Conservation (phyloP, 2,888 invertebrate species). For the Philereme transversata region DNA sequence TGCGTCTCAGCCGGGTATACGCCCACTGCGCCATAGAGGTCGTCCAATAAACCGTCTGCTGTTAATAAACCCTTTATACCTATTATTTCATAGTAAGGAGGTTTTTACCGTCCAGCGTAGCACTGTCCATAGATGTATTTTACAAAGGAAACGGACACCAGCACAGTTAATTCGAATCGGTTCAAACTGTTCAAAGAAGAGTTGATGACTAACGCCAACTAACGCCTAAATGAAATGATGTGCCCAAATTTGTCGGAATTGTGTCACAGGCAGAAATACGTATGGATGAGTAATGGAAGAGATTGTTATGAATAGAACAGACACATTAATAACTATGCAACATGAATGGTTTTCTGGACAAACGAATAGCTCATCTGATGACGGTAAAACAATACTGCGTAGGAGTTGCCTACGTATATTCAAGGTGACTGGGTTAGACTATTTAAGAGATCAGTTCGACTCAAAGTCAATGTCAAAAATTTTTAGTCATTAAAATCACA, state of each 20-base stretch:
- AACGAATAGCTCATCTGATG: slow-evolving; percentile 3
- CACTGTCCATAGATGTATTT: slow-evolving; percentile 13
- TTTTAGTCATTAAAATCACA: no score
- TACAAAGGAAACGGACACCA: slow-evolving; percentile 36
- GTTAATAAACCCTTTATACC: no score
- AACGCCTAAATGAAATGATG: slow-evolving; percentile 35
- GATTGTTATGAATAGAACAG: slow-evolving; percentile 17
- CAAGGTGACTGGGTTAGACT: no score
- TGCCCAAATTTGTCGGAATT: slow-evolving; percentile 37
- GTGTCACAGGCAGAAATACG: slow-evolving; percentile 33
- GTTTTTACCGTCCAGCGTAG: slow-evolving; percentile 14
- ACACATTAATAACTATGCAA: slow-evolving; percentile 13
- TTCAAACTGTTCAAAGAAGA: slow-evolving; percentile 21
- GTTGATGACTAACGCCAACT: slow-evolving; percentile 35
- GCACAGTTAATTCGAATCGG: slow-evolving; percentile 17
- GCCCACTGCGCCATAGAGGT: no score
- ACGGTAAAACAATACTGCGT: slow-evolving; percentile 21
- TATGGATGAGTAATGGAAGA: slow-evolving; percentile 26
- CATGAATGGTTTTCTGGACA: slow-evolving; percentile 13
- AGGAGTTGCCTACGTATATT: slow-evolving; percentile 7
- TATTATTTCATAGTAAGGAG: background rate
- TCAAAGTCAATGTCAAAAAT: no score
- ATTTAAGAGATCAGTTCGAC: no score
- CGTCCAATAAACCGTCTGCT: no score
- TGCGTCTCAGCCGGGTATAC: no score